These are phyloP conservation scores for Icerya purchasi DNA, from an alignment of 2,888 invertebrate species.

Conservation along the genomic window DNA sequence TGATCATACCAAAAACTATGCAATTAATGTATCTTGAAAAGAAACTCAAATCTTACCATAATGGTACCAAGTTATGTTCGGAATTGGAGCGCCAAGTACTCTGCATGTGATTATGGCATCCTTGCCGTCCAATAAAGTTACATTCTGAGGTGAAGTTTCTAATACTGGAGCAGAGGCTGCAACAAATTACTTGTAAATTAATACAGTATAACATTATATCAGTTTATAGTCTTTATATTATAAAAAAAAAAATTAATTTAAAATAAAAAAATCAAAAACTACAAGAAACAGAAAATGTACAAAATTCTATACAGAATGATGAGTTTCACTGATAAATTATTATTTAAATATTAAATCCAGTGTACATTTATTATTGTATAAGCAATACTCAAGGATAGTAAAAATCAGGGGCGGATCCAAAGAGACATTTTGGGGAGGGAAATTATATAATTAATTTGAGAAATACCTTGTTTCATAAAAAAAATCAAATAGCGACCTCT, in stretches of 20 bases:
- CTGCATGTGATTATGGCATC: constrained; percentile 73
- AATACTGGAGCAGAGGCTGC: constrained; percentile 79
- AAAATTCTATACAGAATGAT: no score
- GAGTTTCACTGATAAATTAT: no score
- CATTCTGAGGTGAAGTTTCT: constrained; percentile 61
- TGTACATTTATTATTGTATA: no score
- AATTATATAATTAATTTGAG: no score
- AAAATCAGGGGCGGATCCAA: no score
- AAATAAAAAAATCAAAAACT: not conserved
- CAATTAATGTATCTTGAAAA: no score
- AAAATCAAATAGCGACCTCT: no score
- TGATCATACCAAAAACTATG: no score
- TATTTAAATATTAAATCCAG: no score
- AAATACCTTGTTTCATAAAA: no score
- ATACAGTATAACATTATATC: not conserved
- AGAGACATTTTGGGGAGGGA: no score
- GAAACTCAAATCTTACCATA: constrained; percentile 76
- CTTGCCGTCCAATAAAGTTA: constrained; percentile 78
- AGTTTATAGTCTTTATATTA: not conserved
- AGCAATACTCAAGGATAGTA: no score
- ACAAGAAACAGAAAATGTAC: not conserved
- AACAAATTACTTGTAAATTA: constrained; percentile 17
- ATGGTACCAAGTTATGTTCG: constrained; percentile 77
- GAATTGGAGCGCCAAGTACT: constrained; percentile 74
- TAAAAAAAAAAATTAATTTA: not conserved